A percentile compares a stretch with the other conserved stretches of the same genome.
Evolutionary conservation across 2,113 vertebrate genomes (phyloP).

Genomic region (Leptosomus discolor): DNA sequence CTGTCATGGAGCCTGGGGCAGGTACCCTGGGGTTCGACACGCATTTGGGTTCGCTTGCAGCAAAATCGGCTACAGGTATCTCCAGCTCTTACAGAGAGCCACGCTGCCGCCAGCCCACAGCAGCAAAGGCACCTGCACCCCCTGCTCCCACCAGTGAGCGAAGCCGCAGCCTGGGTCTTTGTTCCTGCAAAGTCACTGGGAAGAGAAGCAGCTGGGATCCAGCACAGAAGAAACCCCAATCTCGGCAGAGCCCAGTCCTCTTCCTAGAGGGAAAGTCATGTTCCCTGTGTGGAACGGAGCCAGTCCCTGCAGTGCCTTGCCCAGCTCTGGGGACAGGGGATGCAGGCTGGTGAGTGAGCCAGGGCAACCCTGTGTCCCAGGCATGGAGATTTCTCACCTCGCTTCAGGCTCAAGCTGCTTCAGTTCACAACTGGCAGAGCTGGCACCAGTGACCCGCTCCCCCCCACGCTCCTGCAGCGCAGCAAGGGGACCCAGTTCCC

Average conservation of each 20-base stretch:
- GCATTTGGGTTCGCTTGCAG: neutral
- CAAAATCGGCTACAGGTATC: fast-evolving
- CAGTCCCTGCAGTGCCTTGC: neutral
- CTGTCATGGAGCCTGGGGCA: too few species aligned
- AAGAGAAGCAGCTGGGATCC: neutral
- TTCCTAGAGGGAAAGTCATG: neutral
- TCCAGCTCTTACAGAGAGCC: neutral
- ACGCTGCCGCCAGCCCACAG: neutral
- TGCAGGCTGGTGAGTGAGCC: neutral
- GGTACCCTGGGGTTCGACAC: neutral
- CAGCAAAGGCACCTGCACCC: neutral
- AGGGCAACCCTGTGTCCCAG: fast-evolving
- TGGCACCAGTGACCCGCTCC: neutral
- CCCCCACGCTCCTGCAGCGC: fast-evolving
- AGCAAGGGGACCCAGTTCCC: neutral
- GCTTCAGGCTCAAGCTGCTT: neutral
- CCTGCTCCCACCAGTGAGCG: fast-evolving
- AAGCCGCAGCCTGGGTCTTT: neutral
- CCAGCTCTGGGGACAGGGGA: neutral
- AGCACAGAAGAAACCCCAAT: neutral
- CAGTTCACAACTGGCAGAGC: neutral
- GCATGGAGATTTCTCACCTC: neutral
- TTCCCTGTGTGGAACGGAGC: neutral
- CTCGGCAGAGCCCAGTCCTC: neutral
- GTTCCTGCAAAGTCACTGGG: neutral